Conservation (phyloP, 2,888 invertebrate species). For the Neelides folsomi region DNA sequence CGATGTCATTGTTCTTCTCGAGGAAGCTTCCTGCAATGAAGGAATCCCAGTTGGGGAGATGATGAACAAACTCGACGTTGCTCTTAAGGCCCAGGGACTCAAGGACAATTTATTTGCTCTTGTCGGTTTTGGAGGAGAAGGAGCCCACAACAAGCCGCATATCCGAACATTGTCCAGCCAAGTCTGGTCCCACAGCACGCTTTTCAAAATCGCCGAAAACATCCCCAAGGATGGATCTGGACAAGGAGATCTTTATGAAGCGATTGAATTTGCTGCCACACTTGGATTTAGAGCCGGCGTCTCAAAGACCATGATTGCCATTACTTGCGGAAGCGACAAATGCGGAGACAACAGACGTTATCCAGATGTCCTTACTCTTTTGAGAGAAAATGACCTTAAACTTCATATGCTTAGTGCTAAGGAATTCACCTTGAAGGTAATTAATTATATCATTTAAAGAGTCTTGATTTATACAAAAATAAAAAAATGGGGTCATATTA, state of each 20-base stretch:
- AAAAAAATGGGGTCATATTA: no score
- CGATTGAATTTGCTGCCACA: constrained; percentile 35
- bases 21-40: constrained; percentile 38
- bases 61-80: constrained; percentile 31
- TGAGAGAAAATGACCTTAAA: constrained; percentile 35
- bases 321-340: constrained; percentile 37
- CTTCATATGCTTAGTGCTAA: constrained; percentile 36
- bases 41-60: constrained; percentile 16
- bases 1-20: constrained; percentile 43
- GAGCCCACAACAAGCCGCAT: constrained; percentile 35
- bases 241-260: constrained; percentile 34
- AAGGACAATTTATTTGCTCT: constrained; percentile 39
- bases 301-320: constrained; percentile 39
- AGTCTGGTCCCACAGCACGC: constrained; percentile 34
- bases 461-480: no score
- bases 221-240: constrained; percentile 29
- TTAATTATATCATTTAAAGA: not conserved
- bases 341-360: constrained; percentile 34
- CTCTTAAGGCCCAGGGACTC: constrained; percentile 34
- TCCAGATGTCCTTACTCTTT: constrained; percentile 34
- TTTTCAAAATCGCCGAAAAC: constrained; percentile 22
- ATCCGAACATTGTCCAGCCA: constrained; percentile 37
- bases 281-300: constrained; percentile 40
- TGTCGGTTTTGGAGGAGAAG: constrained; percentile 39
- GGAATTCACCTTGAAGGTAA: constrained; percentile 31